Base-by-base conservation (phyloP, 2,888 invertebrate genomes). In the Ariolimax columbianus region DNA sequence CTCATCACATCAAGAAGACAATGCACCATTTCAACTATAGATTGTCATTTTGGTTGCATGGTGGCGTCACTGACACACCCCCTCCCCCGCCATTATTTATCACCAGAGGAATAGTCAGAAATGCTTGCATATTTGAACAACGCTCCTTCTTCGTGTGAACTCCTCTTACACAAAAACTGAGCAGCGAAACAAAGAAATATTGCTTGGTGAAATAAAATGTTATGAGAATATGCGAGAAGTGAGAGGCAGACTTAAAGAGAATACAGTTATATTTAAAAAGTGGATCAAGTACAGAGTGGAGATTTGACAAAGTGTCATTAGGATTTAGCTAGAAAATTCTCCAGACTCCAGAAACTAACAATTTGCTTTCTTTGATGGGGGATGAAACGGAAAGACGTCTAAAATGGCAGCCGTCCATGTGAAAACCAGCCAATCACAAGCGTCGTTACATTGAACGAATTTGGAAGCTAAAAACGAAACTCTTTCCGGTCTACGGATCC, bases 341-440 rank as follows among this genome's bases (percentile, higher is more conserved):
- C 63, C 26, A 63, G 68, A 43, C 59, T 66, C 40, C 77, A 78
- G 17, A 63, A 30, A 78, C 78, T n/a, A 78, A 63, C 40, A 78
- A 78, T 79, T 79, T 78, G 63, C 6, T 38, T 40, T 40, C 63
- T 78, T 78, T 79, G 79, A 79, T 40, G 43, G 68, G 68, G 33
- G 43, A 43, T 26, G 40, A 68, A 79, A 33, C 79, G 79, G 79
- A 79, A 79, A 63, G 66, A 33, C 47, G 66, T 79, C 79, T 79
- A 40, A 79, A 68, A 66, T 68, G 68, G 38, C 68, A 79, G 30
- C 68, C 79, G 40, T 47, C 79, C 79, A 68, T 79, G 79, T 79
- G 79, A 79, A 79, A 66, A 79, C 47, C 40, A 79, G 43, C 68
- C 79, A 68, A 26, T 79, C 68, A 68, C 66, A 14, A 79, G 79